These are phyloP conservation scores for Tortricodes alternella DNA, from an alignment of 2,888 invertebrate species.

Conservation along the genomic window DNA sequence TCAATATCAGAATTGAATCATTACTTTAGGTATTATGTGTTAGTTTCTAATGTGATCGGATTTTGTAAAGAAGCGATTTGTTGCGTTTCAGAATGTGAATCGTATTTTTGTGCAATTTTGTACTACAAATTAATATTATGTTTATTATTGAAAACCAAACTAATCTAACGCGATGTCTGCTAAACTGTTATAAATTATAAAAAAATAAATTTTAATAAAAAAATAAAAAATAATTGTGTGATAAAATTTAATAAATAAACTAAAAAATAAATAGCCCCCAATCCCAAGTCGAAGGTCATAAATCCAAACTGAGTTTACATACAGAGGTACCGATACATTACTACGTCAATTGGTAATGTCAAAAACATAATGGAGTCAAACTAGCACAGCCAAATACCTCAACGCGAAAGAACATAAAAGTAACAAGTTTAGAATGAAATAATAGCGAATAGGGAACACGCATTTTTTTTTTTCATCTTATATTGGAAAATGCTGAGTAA, in stretches of 20 bases:
- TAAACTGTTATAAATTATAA: too few species aligned
- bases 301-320: background rate
- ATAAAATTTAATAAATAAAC: too few species aligned
- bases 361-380: conserved; percentile 2
- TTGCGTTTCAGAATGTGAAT: too few species aligned
- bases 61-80: too few species aligned
- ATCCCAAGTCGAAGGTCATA: conserved; percentile 4
- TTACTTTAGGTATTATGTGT: background rate
- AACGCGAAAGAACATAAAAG: background rate
- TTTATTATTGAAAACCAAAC: too few species aligned
- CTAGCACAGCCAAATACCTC: background rate
- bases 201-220: conserved; percentile 1
- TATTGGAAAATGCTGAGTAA: too few species aligned
- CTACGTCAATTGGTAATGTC: background rate
- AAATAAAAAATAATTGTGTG: too few species aligned
- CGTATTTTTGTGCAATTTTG: too few species aligned
- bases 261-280: background rate
- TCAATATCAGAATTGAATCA: conserved; percentile 24
- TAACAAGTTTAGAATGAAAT: background rate
- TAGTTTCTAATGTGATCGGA: conserved; percentile 17
- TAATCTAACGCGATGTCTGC: too few species aligned
- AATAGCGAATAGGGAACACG: background rate
- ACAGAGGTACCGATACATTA: background rate
- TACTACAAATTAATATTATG: too few species aligned
- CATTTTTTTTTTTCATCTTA: too few species aligned